Evolutionary conservation across 2,888 invertebrate species (phyloP), one percentile per base, ranked within the genome.

Genomic region (Hydrotaea cyrtoneurina): DNA sequence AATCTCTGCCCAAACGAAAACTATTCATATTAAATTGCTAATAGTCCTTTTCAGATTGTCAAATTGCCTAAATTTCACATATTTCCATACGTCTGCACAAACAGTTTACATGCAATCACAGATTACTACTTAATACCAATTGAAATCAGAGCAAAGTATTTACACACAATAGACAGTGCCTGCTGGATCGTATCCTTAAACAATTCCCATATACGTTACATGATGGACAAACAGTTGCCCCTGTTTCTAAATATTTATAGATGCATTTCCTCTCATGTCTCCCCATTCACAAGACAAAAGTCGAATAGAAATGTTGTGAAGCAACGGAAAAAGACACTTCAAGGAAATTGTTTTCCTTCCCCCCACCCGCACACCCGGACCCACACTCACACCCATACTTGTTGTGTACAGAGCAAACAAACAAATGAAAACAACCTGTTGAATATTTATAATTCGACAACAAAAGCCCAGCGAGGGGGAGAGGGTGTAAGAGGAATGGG

Each of bases 401-500:
- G 4, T n/a, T n/a, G 7, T 66, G 10, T 31, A 50, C 53, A 71
- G 15, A 23, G 23, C 31, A 23, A 59, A 59, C 26, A 26, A n/a
- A 50, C 50, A 50, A 50, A 50, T 66, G 19, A 10, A 26, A 46
- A 46, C 74, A 43, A 74, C 74, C 59, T 74, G 74, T 74, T 74
- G 74, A 23, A 74, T 46, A 73, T 74, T 43, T 62, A 59, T 74
- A 78, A 50, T 71, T 53, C 72, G 62, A 73, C 11, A 73, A n/a
- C 62, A 55, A 57, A 77, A n/a, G n/a, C n/a, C n/a, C n/a, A n/a
- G n/a, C n/a, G 71, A 26, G 71, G 8, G 11, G 21, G 62, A 43
- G 36, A 62, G 17, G 77, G 69, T 21, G 19, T n/a, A n/a, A n/a
- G n/a, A n/a, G n/a, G n/a, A n/a, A n/a, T n/a, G 23, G 59, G 26